Conservation (phyloP, 2,888 invertebrate species). For the Sinodicranocentrus sp. region DNA sequence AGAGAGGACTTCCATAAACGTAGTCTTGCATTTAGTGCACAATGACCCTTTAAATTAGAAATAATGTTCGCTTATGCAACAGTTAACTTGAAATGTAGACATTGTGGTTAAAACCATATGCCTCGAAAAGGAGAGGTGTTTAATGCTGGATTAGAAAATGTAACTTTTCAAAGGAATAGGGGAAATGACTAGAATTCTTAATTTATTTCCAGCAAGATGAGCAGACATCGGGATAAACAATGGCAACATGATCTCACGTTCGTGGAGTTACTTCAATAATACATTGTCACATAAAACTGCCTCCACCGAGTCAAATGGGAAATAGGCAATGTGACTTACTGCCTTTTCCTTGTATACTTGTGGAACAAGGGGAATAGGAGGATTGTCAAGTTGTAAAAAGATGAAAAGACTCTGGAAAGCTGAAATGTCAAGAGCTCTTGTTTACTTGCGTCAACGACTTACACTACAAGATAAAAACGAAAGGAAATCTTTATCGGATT, state of each 20-base stretch:
- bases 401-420: too few relatives aligned
- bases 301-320: background rate
- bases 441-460: too few relatives aligned
- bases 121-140: background rate
- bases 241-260: conserved; percentile 31
- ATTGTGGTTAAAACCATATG: too few relatives aligned
- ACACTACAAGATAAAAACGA: too few relatives aligned
- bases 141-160: conserved; percentile 3
- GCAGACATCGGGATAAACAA: conserved; percentile 30
- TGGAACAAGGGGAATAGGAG: too few relatives aligned
- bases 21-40: conserved; percentile 11
- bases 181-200: conserved; percentile 51
- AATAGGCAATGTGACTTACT: too few relatives aligned
- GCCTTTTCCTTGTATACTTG: too few relatives aligned
- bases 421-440: background rate
- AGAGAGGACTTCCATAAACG: conserved; percentile 8
- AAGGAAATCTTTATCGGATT: too few relatives aligned
- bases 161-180: background rate
- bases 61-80: too few relatives aligned
- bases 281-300: conserved; percentile 12
- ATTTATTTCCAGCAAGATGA: conserved; percentile 45
- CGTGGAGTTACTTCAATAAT: background rate
- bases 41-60: conserved; percentile 42
- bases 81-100: too few relatives aligned
- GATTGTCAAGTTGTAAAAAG: too few relatives aligned